Evolutionary conservation across 2,797 vertebrate species (phyloP).

Genomic region (Mus spretus): DNA sequence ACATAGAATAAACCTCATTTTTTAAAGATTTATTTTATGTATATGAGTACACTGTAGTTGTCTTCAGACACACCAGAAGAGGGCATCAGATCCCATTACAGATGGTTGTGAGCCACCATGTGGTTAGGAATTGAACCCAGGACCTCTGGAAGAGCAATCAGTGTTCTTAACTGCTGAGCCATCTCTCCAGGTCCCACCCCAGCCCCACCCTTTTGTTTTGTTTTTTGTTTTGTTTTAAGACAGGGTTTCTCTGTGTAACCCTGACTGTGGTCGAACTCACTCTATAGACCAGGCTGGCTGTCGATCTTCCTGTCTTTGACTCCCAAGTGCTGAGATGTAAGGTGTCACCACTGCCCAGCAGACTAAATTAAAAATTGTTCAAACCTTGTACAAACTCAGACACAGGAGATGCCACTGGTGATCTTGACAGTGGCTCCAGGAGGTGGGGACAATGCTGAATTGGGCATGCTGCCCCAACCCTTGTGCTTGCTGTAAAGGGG

Average conservation of each 20-base stretch:
- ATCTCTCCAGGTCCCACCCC: not conserved
- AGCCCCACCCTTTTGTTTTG: not conserved
- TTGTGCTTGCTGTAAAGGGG: not conserved
- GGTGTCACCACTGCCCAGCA: too few relatives aligned
- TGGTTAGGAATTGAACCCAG: not conserved
- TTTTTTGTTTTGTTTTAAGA: not conserved
- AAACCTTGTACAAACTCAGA: not conserved
- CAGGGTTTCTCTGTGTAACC: not conserved
- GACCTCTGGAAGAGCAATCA: not conserved
- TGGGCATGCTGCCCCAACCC: not conserved
- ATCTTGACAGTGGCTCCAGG: not conserved
- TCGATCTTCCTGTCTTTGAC: not conserved
- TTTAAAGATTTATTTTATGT: too few relatives aligned
- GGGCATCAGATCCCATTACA: not conserved
- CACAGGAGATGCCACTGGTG: not conserved
- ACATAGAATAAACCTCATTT: not conserved
- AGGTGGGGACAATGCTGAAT: not conserved
- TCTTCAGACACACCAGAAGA: not conserved
- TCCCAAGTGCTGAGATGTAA: not conserved
- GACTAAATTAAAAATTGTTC: not conserved
- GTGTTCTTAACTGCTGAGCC: not conserved
- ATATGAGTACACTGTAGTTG: not conserved
- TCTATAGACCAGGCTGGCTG: not conserved
- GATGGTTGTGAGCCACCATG: not conserved
- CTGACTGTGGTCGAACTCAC: not conserved